Evolutionary conservation across 2,113 vertebrate species (phyloP).

Genomic region (Hippocampus comes): DNA sequence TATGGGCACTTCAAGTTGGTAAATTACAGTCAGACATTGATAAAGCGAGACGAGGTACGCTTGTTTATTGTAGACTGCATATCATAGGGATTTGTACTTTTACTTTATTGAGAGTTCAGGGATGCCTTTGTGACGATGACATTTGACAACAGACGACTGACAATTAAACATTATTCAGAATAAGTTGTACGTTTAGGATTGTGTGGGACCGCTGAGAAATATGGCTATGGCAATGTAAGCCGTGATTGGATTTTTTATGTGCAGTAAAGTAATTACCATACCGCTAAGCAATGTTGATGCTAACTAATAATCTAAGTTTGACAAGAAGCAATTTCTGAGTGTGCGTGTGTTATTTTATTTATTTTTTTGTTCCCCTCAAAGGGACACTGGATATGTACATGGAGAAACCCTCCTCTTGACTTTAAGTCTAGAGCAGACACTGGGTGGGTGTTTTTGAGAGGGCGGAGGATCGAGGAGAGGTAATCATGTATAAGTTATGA

Average conservation of each 20-base stretch:
- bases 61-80: not conserved
- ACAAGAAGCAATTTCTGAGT: too few species aligned
- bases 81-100: not conserved
- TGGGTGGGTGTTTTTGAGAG: slow-evolving; percentile 27
- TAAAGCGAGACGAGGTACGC: slow-evolving; percentile 6
- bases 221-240: too few species aligned
- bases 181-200: not conserved
- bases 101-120: too few species aligned
- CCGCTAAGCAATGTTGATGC: too few species aligned
- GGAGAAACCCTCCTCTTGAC: slow-evolving; percentile 14
- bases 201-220: too few species aligned
- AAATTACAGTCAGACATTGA: slow-evolving; percentile 46
- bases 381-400: not conserved
- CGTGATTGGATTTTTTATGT: too few species aligned
- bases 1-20: slow-evolving; percentile 43
- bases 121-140: too few species aligned
- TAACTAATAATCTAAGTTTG: too few species aligned
- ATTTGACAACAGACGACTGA: not conserved
- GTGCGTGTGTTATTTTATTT: too few species aligned
- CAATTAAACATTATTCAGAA: not conserved
- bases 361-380: not conserved
- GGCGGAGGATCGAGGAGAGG: slow-evolving; percentile 53
- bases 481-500: slow-evolving; percentile 84
- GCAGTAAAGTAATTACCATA: too few species aligned
- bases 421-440: slow-evolving; percentile 21